Percentiles rank a stretch among this genome's conserved stretches.
Evolutionary conservation across 1,140 invertebrate species (phyloP).

Genomic region (Drosophila suzukii): DNA sequence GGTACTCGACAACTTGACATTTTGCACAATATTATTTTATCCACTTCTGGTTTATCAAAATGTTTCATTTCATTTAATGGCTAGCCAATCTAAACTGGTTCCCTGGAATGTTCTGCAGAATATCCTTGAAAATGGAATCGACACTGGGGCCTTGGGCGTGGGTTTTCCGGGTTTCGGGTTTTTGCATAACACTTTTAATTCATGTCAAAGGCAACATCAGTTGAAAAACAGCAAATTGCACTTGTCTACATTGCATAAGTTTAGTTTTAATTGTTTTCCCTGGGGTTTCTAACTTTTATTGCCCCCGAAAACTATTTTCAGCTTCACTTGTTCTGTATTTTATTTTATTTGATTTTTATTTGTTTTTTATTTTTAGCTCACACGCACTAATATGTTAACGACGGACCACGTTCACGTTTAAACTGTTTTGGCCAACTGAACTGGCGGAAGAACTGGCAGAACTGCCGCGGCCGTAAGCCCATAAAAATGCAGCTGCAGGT

Average conservation of each 20-base stretch:
- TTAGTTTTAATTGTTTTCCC: conserved; percentile 40
- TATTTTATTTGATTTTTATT: conserved; percentile 1
- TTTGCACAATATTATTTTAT: conserved; percentile 14
- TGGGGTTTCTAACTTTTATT: conserved; percentile 5
- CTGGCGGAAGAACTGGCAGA: conserved; percentile 20
- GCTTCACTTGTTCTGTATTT: not conserved
- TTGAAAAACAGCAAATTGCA: conserved; percentile 15
- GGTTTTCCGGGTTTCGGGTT: conserved; percentile 46
- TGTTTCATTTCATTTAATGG: not conserved
- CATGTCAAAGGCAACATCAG: conserved; percentile 56
- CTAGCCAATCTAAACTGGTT: not conserved
- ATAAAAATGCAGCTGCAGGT: conserved; percentile 73
- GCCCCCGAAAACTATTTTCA: not conserved
- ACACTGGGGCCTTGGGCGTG: conserved; percentile 5
- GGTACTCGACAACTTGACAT: not conserved
- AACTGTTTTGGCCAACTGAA: conserved; percentile 53
- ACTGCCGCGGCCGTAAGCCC: conserved; percentile 53
- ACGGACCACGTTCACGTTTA: conserved; percentile 47
- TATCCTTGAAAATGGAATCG: conserved; percentile 12
- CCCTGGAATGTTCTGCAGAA: not conserved
- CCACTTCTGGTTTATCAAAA: not conserved
- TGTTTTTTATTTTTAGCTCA: conserved; percentile 31
- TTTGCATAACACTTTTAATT: conserved; percentile 79
- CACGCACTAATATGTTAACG: conserved; percentile 30
- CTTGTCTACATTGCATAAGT: conserved; percentile 55